phyloP scores from a whole-genome alignment of 2,888 invertebrate genomes.

The Syritta pipiens region DNA sequence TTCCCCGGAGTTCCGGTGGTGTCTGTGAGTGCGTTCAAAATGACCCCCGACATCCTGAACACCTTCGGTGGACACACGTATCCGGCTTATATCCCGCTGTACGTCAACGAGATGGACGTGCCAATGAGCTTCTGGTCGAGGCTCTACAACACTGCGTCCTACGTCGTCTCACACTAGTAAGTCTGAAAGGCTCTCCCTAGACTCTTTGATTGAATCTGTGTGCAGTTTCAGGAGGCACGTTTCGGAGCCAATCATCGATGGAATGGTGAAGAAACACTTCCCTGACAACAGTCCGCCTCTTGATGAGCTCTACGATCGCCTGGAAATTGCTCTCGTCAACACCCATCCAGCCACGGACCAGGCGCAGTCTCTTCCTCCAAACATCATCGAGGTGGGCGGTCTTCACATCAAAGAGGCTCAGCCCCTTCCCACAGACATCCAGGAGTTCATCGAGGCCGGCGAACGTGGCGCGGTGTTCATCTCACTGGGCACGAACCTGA shows the following conservation, averaged over 20 bases:
- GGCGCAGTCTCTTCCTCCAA: conserved; percentile 71
- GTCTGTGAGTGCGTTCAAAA: conserved; percentile 70
- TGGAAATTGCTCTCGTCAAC: conserved; percentile 71
- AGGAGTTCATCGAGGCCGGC: conserved; percentile 71
- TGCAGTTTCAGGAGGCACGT: conserved; percentile 39
- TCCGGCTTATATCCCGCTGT: conserved; percentile 70
- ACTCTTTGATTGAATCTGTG: not conserved
- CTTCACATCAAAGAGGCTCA: conserved; percentile 71
- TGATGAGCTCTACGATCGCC: conserved; percentile 56
- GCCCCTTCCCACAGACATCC: conserved; percentile 71
- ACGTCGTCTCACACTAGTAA: conserved; percentile 44
- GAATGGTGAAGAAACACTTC: conserved; percentile 23
- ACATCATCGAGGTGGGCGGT: conserved; percentile 73
- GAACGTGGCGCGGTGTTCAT: conserved; percentile 73
- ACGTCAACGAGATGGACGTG: not conserved
- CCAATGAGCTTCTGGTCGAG: conserved; percentile 69
- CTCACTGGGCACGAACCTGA: conserved; percentile 73
- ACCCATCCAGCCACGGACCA: conserved; percentile 70
- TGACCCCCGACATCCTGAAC: conserved; percentile 52
- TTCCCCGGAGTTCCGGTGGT: conserved; percentile 73
- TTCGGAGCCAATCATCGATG: conserved; percentile 17
- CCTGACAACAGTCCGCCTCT: conserved; percentile 39
- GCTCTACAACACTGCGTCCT: conserved; percentile 41
- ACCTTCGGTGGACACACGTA: conserved; percentile 61
- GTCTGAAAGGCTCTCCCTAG: not conserved